Percentiles rank a stretch among this genome's conserved stretches.
Conservation (phyloP, 2,888 invertebrate genomes). For the Orthonevra nobilis region DNA sequence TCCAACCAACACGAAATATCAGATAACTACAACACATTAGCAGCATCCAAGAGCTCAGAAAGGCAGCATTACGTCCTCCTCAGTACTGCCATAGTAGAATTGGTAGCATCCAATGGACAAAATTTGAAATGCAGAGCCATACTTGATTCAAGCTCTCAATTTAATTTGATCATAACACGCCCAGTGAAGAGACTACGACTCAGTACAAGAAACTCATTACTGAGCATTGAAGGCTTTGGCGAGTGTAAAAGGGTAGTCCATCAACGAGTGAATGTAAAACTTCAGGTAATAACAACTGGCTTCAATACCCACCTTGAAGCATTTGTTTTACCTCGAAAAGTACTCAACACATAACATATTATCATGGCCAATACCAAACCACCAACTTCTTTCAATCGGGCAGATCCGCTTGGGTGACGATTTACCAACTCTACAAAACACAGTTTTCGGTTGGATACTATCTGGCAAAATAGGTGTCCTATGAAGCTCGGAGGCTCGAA, state of each 20-base stretch:
- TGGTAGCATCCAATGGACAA: constrained; percentile 6
- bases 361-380: no score
- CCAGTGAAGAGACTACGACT: constrained; percentile 19
- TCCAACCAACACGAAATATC: neutral
- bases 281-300: constrained; percentile 1
- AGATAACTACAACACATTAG: neutral
- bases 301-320: neutral
- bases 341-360: neutral
- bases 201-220: neutral
- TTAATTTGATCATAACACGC: constrained; percentile 27
- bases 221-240: constrained; percentile 16
- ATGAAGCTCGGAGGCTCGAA: no score
- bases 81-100: neutral
- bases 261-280: constrained; percentile 5
- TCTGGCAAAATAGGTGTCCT: no score
- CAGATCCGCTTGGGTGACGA: no score
- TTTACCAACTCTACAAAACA: no score
- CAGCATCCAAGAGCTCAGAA: neutral
- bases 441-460: no score
- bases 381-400: no score
- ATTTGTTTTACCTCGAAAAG: constrained; percentile 19
- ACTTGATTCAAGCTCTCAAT: constrained; percentile 21
- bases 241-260: neutral
- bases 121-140: constrained; percentile 3
- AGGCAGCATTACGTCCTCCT: neutral